phyloP scores from a whole-genome alignment of 1,140 invertebrate species.

The Pseudachorutes palmiensis region DNA sequence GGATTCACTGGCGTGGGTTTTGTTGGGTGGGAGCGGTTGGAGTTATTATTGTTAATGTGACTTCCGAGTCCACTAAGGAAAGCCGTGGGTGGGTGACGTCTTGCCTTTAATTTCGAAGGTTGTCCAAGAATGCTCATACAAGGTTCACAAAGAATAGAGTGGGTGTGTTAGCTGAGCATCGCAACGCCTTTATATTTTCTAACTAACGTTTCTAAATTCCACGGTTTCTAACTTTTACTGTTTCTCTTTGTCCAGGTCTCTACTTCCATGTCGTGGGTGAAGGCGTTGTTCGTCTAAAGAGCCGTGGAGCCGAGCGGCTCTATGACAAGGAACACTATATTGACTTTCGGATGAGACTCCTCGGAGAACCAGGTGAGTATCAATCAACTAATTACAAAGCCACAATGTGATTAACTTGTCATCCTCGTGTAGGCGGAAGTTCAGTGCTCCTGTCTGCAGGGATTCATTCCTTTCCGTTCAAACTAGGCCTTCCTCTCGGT shows the following conservation, averaged over 20 bases:
- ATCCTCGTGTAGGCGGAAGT: constrained; percentile 44
- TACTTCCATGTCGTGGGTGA: constrained; percentile 91
- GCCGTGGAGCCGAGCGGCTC: constrained; percentile 67
- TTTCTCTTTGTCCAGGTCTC: constrained; percentile 50
- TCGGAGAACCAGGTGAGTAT: constrained; percentile 73
- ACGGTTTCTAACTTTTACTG: neutral
- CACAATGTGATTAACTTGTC: neutral
- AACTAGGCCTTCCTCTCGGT: constrained; percentile 78
- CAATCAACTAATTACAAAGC: neutral
- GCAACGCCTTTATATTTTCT: too few relatives aligned
- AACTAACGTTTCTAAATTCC: too few relatives aligned
- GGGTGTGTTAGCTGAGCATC: too few relatives aligned
- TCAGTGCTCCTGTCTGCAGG: constrained; percentile 80
- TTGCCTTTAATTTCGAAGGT: too few relatives aligned
- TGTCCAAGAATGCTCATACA: too few relatives aligned
- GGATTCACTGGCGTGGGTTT: too few relatives aligned
- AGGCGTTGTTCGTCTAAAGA: constrained; percentile 72
- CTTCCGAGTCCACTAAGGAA: too few relatives aligned
- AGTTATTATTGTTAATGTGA: too few relatives aligned
- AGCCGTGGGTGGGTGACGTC: too few relatives aligned
- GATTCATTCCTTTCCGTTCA: constrained; percentile 92
- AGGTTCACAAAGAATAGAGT: too few relatives aligned
- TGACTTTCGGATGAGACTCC: constrained; percentile 83
- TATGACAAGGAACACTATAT: constrained; percentile 91
- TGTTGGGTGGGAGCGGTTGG: too few relatives aligned